phyloP scores from a whole-genome alignment of 2,888 invertebrate species.

The Linnaemya tessellans region DNA sequence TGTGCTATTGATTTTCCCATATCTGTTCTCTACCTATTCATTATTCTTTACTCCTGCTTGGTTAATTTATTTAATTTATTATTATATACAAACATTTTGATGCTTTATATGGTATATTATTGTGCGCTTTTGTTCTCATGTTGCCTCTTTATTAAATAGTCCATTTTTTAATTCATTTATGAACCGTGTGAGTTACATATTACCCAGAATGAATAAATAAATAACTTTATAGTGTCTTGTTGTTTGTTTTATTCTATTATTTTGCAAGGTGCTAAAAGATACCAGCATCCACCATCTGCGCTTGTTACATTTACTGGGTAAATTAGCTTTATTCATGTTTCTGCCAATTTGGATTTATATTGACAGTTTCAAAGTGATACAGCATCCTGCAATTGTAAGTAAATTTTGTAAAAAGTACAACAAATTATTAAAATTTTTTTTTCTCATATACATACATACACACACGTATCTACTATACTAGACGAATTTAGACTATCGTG shows the following conservation, averaged over 20 bases:
- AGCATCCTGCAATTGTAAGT: constrained; percentile 87
- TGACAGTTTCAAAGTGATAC: constrained; percentile 87
- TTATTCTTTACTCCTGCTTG: no score
- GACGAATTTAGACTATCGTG: constrained; percentile 84
- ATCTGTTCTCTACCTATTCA: no score
- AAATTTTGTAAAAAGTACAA: neutral
- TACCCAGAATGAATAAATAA: neutral
- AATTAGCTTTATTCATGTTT: constrained; percentile 91
- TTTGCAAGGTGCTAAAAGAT: constrained; percentile 89
- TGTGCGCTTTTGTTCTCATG: no score
- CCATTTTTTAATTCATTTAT: no score
- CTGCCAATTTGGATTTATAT: constrained; percentile 91
- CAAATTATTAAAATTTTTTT: neutral
- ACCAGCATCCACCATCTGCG: constrained; percentile 95
- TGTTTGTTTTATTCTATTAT: neutral
- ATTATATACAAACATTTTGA: no score
- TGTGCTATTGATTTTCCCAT: no score
- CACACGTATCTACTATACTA: constrained; percentile 75
- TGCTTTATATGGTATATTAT: no score
- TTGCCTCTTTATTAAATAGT: no score
- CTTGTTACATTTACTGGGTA: constrained; percentile 90
- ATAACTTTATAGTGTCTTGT: neutral
- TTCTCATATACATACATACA: neutral
- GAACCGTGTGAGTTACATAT: no score
- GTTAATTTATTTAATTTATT: no score